Evolutionary conservation across 2,888 invertebrate species (phyloP).

Genomic region (Cheilosia scutellata): DNA sequence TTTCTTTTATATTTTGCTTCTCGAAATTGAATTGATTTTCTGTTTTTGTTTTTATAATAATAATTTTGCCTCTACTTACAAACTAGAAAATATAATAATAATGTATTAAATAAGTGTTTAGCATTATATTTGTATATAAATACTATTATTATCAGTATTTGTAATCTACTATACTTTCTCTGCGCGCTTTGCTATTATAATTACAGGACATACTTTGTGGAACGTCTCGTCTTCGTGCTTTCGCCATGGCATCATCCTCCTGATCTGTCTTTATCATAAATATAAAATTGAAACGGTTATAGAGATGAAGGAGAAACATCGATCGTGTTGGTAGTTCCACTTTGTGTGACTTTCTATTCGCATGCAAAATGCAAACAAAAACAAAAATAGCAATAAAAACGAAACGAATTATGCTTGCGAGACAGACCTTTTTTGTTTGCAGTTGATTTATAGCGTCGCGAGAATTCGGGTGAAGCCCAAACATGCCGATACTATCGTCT

Average conservation of each 20-base stretch:
- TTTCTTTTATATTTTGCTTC: slow-evolving; percentile 56
- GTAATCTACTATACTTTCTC: slow-evolving; percentile 56
- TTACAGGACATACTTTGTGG: slow-evolving; percentile 59
- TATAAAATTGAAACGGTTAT: slow-evolving; percentile 16
- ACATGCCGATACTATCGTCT: slow-evolving; percentile 94
- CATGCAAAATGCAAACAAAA: slow-evolving; percentile 30
- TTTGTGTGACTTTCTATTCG: slow-evolving; percentile 4
- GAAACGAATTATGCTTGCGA: slow-evolving; percentile 24
- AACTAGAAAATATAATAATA: slow-evolving; percentile 72
- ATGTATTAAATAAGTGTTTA: slow-evolving; percentile 73
- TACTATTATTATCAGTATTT: slow-evolving; percentile 73
- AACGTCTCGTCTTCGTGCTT: slow-evolving; percentile 8
- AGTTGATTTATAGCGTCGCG: slow-evolving; percentile 90
- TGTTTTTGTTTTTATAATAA: slow-evolving; percentile 49
- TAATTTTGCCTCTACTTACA: slow-evolving; percentile 71
- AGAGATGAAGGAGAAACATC: slow-evolving; percentile 19
- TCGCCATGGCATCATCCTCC: background rate
- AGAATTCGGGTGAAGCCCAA: slow-evolving; percentile 97
- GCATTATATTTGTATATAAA: slow-evolving; percentile 66
- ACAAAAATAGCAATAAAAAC: slow-evolving; percentile 38
- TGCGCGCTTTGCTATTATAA: slow-evolving; percentile 47
- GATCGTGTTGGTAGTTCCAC: slow-evolving; percentile 33
- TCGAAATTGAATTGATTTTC: slow-evolving; percentile 69
- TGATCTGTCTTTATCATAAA: slow-evolving; percentile 10
- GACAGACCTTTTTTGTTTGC: slow-evolving; percentile 10